Percentiles rank a stretch among this genome's conserved stretches.
These are phyloP conservation scores for Poicephalus gulielmi DNA, from an alignment of 2,113 vertebrate species.

Conservation along the genomic window DNA sequence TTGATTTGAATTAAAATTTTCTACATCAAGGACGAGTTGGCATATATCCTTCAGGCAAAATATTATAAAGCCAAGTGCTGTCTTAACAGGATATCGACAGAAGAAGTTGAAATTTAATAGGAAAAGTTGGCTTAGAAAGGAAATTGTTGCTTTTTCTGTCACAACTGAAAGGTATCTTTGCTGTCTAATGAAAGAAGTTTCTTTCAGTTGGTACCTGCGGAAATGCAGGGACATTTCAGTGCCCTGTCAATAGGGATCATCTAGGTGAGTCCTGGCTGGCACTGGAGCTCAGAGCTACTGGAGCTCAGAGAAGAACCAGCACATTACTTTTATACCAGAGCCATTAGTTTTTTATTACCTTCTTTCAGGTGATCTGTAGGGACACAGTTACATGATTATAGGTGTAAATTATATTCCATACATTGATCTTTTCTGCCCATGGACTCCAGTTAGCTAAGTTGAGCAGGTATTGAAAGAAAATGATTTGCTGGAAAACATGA, in stretches of 20 bases:
- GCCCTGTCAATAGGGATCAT: not conserved
- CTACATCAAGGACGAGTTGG: conserved; percentile 76
- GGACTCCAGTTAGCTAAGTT: not conserved
- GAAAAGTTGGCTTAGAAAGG: conserved; percentile 23
- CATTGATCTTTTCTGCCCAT: not conserved
- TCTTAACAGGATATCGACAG: conserved; percentile 68
- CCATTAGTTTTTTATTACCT: conserved; percentile 8
- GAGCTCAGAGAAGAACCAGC: not conserved
- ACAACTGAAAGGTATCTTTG: not conserved
- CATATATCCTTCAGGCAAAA: conserved; percentile 70
- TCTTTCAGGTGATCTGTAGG: not conserved
- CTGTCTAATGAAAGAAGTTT: not conserved
- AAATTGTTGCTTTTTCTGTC: not conserved
- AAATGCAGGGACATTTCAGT: not conserved
- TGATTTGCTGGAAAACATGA: not conserved
- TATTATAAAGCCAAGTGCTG: conserved; percentile 72
- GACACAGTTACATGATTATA: not conserved
- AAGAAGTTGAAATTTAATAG: conserved; percentile 32
- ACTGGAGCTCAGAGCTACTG: not conserved
- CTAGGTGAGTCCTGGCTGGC: not conserved
- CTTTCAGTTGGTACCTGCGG: not conserved
- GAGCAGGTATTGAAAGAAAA: not conserved
- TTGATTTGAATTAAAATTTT: conserved; percentile 84
- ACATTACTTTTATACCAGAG: not conserved
- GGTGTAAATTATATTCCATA: not conserved